A percentile compares a stretch with the other conserved stretches of the same genome.
Conservation (phyloP, 2,113 vertebrate genomes). For the Setophaga kirtlandii region DNA sequence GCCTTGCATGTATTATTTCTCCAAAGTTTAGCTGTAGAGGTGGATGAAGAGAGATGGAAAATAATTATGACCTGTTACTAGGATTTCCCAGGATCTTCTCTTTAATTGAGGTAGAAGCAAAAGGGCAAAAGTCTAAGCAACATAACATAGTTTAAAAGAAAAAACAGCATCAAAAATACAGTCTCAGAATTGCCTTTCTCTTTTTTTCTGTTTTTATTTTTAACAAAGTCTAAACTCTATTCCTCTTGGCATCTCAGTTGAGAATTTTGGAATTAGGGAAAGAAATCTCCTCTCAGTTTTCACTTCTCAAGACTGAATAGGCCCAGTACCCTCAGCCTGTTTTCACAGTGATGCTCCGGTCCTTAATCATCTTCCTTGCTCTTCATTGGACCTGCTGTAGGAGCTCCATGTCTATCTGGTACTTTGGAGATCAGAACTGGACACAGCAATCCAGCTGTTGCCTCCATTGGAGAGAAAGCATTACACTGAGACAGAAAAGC, state of each 20-base stretch:
- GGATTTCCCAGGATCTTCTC: background rate
- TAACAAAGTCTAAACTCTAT: background rate
- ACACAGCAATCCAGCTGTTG: background rate
- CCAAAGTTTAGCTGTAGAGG: background rate
- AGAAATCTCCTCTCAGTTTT: background rate
- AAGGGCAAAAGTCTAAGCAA: background rate
- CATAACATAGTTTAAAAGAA: background rate
- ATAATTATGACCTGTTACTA: background rate
- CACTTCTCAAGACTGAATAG: background rate
- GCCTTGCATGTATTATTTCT: background rate
- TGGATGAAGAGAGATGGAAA: background rate
- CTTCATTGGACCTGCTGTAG: rapidly evolving
- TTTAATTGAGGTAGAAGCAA: background rate
- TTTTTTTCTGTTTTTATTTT: background rate
- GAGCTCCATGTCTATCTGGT: background rate
- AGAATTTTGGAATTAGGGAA: background rate
- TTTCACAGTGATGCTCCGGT: background rate
- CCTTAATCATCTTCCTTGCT: background rate
- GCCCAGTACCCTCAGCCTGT: background rate
- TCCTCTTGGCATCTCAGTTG: background rate
- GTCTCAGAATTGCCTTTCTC: background rate
- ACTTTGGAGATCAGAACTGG: background rate
- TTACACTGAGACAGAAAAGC: background rate
- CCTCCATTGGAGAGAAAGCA: background rate
- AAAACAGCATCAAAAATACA: background rate